Conservation (phyloP, 23 tunicate species). For the Clavelina lepadiformis region DNA sequence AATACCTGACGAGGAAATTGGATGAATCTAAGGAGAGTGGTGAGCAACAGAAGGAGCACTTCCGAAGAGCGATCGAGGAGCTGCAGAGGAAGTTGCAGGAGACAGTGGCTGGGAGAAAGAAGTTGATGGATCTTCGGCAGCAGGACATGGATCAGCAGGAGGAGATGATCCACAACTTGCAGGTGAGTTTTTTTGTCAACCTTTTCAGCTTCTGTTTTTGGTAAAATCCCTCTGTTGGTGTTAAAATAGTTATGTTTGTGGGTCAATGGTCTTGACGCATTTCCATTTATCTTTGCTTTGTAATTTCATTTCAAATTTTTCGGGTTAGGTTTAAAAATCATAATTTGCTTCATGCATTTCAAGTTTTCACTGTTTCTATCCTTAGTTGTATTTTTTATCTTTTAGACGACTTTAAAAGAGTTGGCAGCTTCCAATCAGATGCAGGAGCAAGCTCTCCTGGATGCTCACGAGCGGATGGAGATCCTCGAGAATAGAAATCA, state of each 20-base stretch:
- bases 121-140: constrained; percentile 58
- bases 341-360: too few species aligned
- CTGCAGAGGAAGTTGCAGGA: constrained; percentile 70
- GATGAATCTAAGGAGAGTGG: constrained; percentile 41
- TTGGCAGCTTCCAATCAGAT: constrained; percentile 87
- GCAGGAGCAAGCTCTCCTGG: constrained; percentile 80
- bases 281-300: too few species aligned
- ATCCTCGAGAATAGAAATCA: constrained; percentile 66
- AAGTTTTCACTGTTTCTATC: too few species aligned
- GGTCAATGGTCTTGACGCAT: too few species aligned
- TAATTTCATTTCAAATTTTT: too few species aligned
- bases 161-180: constrained; percentile 64
- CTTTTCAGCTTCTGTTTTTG: not conserved
- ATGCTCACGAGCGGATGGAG: constrained; percentile 78
- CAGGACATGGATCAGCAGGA: constrained; percentile 77
- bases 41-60: constrained; percentile 65
- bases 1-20: constrained; percentile 53
- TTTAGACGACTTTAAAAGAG: constrained; percentile 70
- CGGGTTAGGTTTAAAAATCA: too few species aligned
- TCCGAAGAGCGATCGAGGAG: constrained; percentile 72
- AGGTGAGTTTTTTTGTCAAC: constrained; percentile 26
- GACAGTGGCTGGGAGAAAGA: constrained; percentile 69
- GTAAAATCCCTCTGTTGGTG: too few species aligned
- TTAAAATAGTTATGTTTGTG: not conserved
- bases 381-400: not conserved